phyloP scores from a whole-genome alignment of 1,140 invertebrate species.

The Eubasilissa regina region DNA sequence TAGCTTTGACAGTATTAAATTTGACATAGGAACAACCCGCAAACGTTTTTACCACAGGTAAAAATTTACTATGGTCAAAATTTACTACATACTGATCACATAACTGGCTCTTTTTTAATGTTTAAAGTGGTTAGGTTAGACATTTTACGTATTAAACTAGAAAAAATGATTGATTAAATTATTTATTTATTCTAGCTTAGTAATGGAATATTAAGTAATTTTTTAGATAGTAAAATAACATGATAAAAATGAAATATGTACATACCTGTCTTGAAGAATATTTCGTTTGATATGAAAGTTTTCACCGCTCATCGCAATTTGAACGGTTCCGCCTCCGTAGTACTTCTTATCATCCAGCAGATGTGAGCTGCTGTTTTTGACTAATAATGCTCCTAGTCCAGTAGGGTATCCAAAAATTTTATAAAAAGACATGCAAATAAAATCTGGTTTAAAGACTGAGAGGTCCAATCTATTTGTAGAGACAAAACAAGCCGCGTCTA shows the following conservation, averaged over 20 bases:
- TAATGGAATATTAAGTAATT: too few relatives aligned
- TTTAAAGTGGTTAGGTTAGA: too few relatives aligned
- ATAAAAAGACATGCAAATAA: slow-evolving; percentile 95
- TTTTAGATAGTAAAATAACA: not conserved
- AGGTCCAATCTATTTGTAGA: slow-evolving; percentile 88
- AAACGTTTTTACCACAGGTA: too few relatives aligned
- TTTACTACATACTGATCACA: too few relatives aligned
- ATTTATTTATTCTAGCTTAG: not conserved
- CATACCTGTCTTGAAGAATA: slow-evolving; percentile 81
- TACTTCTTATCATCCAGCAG: slow-evolving; percentile 81
- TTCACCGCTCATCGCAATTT: slow-evolving; percentile 82
- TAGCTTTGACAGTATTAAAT: too few relatives aligned
- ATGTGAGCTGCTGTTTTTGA: slow-evolving; percentile 79
- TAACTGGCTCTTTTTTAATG: too few relatives aligned
- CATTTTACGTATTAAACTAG: not conserved
- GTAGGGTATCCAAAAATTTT: slow-evolving; percentile 99
- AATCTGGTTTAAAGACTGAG: slow-evolving; percentile 83
- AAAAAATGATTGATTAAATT: slow-evolving; percentile 28
- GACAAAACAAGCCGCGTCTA: slow-evolving; percentile 91
- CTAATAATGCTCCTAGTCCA: slow-evolving; percentile 90
- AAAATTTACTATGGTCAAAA: too few relatives aligned
- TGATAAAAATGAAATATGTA: not conserved
- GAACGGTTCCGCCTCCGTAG: slow-evolving; percentile 94
- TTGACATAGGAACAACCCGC: too few relatives aligned
- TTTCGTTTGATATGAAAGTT: slow-evolving; percentile 80